These are phyloP conservation scores for Mico argentatus DNA, from an alignment of 2,797 vertebrate genomes.

Conservation along the genomic window DNA sequence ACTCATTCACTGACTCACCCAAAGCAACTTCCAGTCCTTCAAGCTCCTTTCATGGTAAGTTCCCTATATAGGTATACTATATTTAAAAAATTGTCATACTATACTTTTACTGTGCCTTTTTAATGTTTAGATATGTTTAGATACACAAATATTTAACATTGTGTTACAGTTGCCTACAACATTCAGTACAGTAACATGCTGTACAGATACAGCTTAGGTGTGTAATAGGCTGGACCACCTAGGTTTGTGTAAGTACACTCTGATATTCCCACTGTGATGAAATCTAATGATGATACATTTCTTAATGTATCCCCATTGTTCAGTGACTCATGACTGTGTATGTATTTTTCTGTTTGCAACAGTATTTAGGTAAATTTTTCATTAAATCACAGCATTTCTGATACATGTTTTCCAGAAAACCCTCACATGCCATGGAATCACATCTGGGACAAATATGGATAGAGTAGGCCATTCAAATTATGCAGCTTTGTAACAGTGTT, in stretches of 20 bases:
- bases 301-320: not conserved
- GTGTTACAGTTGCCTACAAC: not conserved
- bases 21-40: not conserved
- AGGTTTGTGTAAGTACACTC: not conserved
- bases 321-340: not conserved
- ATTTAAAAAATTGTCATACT: not conserved
- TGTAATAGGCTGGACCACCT: not conserved
- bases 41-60: not conserved
- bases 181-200: not conserved
- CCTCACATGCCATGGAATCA: not conserved
- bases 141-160: not conserved
- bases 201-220: not conserved
- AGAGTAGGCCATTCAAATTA: not conserved
- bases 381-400: not conserved
- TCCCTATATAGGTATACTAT: not conserved
- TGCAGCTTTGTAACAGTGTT: not conserved
- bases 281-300: not conserved
- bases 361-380: not conserved
- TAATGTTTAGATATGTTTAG: not conserved
- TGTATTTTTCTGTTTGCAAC: not conserved
- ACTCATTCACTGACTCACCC: not conserved
- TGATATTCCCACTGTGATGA: not conserved
- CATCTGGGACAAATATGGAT: not conserved
- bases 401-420: not conserved
- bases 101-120: not conserved